phyloP scores from a whole-genome alignment of 2,113 vertebrate genomes.

The Eptatretus burgeri region DNA sequence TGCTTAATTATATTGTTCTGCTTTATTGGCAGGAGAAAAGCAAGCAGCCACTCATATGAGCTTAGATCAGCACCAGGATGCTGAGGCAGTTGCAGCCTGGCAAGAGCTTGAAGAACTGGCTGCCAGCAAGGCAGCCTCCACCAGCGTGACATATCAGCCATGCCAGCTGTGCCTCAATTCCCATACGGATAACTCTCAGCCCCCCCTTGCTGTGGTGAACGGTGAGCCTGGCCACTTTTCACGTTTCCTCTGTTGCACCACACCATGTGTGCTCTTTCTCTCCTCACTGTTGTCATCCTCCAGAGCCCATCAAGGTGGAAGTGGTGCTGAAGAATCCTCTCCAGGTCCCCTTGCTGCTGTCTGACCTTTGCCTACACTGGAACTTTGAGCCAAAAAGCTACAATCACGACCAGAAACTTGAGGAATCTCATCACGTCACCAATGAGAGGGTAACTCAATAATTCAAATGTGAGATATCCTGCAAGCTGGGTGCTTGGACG shows the following conservation, averaged over 20 bases:
- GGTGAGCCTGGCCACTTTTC: constrained; percentile 21
- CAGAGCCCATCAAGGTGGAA: constrained; percentile 76
- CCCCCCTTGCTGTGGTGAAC: constrained; percentile 51
- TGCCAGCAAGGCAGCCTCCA: constrained; percentile 27
- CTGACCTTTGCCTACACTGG: constrained; percentile 57
- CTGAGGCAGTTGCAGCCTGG: constrained; percentile 53
- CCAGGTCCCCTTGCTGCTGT: constrained; percentile 53
- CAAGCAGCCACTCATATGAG: constrained; percentile 74
- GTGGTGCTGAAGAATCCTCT: constrained; percentile 65
- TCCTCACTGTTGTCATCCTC: not conserved
- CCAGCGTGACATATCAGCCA: constrained; percentile 40
- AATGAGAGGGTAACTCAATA: constrained; percentile 19
- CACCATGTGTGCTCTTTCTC: not conserved
- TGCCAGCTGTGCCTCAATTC: constrained; percentile 62
- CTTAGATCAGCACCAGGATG: constrained; percentile 75
- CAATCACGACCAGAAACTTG: constrained; percentile 16
- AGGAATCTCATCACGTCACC: constrained; percentile 23
- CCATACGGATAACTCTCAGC: constrained; percentile 54
- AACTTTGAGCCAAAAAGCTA: constrained; percentile 39
- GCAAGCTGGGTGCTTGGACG: no score
- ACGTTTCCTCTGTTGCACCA: not conserved
- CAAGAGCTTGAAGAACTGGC: constrained; percentile 56
- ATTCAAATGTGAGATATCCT: no score
- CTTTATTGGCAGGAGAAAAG: constrained; percentile 36
- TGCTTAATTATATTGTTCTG: not conserved